phyloP scores from a whole-genome alignment of 2,797 vertebrate species.

The Pseudomugil gertrudae region DNA sequence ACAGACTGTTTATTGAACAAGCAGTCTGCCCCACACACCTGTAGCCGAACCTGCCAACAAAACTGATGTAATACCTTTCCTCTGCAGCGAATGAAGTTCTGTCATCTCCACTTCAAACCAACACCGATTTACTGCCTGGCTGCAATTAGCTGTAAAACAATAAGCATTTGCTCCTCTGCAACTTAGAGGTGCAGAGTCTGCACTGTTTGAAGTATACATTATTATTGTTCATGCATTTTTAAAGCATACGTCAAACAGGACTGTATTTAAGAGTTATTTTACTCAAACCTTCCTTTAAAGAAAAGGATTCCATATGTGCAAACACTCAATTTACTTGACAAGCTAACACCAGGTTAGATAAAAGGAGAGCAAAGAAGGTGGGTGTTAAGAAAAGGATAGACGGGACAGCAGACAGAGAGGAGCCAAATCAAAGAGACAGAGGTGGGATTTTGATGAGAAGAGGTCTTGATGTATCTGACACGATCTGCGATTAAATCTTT shows the following conservation, averaged over 20 bases:
- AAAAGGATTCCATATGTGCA: constrained; percentile 3
- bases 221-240: constrained; percentile 18
- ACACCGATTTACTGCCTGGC: constrained; percentile 5
- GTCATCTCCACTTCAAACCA: constrained; percentile 41
- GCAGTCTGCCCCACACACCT: background rate
- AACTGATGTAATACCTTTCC: constrained; percentile 9
- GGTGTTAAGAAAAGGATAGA: constrained; percentile 3
- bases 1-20: constrained; percentile 1
- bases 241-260: background rate
- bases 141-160: constrained; percentile 40
- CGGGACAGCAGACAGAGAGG: constrained; percentile 21
- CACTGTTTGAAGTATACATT: constrained; percentile 49
- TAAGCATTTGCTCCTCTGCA: constrained; percentile 15
- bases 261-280: background rate
- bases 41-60: background rate
- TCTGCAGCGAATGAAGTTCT: constrained; percentile 17
- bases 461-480: constrained; percentile 48
- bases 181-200: constrained; percentile 27
- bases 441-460: constrained; percentile 46
- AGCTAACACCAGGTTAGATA: constrained; percentile 1
- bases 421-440: constrained; percentile 26
- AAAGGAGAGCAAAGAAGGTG: constrained; percentile 18
- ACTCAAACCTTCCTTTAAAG: constrained; percentile 1
- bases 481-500: constrained; percentile 57
- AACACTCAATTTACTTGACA: constrained; percentile 1